Base-by-base conservation (phyloP, 2,797 vertebrate genomes). In the Jordanella pulchra region DNA sequence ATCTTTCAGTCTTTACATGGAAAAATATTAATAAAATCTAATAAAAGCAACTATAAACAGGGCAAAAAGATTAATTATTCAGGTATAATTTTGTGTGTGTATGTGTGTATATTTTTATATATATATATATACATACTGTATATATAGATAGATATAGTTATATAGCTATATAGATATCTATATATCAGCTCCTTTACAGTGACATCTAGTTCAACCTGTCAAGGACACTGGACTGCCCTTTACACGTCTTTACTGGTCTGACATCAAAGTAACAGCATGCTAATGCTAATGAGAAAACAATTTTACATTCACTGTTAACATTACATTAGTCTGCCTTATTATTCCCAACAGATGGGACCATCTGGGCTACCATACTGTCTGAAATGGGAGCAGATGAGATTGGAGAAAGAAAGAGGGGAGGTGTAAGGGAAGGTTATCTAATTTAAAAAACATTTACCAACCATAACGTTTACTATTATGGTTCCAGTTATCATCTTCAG, bases 261-360 rank as follows among this genome's bases (percentile, higher is more conserved):
- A 76, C 80, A 81, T 76, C 75, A 65, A 39, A 65, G 81, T 73
- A 84, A 87, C 89, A 91, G 87, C 78, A 81, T 84, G 77, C 86
- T 85, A 91, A 92, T 90, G 84, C 85, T 90, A 92, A 92, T 87
- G 86, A 87, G 79, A 89, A 84, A 85, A 86, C 78, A 71, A 14
- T 82, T 85, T 84, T 81, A 88, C 87, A 89, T 84, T 86, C 86
- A 90, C 85, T 85, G 86, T 85, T 87, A 91, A 91, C 90, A 89
- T 68, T 89, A 87, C 80, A 86, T 86, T 84, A 88, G 86, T 86
- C 89, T 89, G 86, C 83, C 79, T 82, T 87, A 86, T 86, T 88
- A 84, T 85, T 87, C 85, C 88, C 85, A 75, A 56, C 75, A 73
- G 86, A 80, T 75, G 39, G 68, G 81, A 80, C 90, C 90, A 92